phyloP scores from a whole-genome alignment of 2,888 invertebrate species.

The Eumerus sabulonum region DNA sequence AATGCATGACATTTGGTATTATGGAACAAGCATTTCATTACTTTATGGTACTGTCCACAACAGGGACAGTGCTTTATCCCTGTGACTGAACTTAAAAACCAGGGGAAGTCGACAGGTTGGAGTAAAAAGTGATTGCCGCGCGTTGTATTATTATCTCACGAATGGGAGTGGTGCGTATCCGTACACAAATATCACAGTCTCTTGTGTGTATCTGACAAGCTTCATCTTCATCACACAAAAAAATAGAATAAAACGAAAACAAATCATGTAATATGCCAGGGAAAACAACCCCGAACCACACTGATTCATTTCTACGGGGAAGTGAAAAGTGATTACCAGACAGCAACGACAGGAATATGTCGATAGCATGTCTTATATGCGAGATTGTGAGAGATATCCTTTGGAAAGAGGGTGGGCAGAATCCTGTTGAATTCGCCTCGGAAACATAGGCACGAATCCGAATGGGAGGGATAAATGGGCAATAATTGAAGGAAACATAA shows the following conservation, averaged over 20 bases:
- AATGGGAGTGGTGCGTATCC: constrained; percentile 52
- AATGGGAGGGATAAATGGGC: too few relatives aligned
- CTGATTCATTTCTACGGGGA: constrained; percentile 54
- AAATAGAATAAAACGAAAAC: constrained; percentile 12
- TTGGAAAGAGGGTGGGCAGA: constrained; percentile 26
- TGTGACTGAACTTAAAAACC: too few relatives aligned
- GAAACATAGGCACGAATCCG: too few relatives aligned
- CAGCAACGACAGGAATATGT: constrained; percentile 55
- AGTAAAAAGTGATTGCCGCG: too few relatives aligned
- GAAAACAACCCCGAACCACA: constrained; percentile 39
- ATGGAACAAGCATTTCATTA: too few relatives aligned
- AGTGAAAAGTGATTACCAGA: constrained; percentile 58
- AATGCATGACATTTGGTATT: too few relatives aligned
- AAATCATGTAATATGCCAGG: constrained; percentile 39
- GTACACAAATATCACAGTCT: constrained; percentile 8
- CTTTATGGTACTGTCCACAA: too few relatives aligned
- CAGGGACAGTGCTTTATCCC: too few relatives aligned
- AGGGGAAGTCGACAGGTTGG: too few relatives aligned
- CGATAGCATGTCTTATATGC: constrained; percentile 50
- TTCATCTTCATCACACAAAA: not conserved
- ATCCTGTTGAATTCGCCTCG: constrained; percentile 59
- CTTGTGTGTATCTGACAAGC: constrained; percentile 1
- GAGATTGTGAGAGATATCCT: too few relatives aligned
- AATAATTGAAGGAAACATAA: too few relatives aligned
- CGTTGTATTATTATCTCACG: constrained; percentile 2